phyloP scores from a whole-genome alignment of 2,113 vertebrate species.

The Tenrec ecaudatus region DNA sequence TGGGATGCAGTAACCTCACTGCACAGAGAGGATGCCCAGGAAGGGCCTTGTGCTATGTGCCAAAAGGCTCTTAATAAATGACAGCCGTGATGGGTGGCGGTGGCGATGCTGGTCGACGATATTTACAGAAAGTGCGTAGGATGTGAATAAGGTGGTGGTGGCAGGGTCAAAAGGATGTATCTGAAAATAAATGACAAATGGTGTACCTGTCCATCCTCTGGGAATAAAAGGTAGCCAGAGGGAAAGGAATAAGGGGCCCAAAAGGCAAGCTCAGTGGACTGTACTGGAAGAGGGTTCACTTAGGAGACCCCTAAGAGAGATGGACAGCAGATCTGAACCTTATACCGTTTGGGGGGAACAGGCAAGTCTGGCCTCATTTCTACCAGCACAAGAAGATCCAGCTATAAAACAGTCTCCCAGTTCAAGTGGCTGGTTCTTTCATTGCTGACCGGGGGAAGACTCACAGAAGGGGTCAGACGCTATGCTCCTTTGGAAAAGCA shows the following conservation, averaged over 20 bases:
- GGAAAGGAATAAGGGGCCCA: neutral
- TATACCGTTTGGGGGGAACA: neutral
- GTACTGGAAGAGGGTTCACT: neutral
- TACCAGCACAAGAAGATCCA: neutral
- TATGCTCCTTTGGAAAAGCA: neutral
- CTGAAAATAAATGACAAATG: neutral
- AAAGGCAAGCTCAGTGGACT: neutral
- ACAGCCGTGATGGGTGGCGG: too few species aligned
- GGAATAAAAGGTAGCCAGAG: neutral
- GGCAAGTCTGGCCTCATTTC: neutral
- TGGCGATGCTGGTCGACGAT: too few species aligned
- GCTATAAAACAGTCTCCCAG: rapidly evolving
- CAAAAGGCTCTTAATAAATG: conserved; percentile 1
- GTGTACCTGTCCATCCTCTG: neutral
- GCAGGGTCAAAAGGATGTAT: neutral
- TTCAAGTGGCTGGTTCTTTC: neutral
- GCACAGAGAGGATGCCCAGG: neutral
- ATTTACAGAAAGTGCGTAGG: neutral
- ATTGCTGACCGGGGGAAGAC: neutral
- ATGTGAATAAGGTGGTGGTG: neutral
- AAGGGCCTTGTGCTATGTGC: neutral
- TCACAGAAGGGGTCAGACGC: neutral
- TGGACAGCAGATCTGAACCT: neutral
- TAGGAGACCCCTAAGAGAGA: neutral
- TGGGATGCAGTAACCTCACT: neutral